phyloP scores from a whole-genome alignment of 2,113 vertebrate species.

The Daubentonia madagascariensis region DNA sequence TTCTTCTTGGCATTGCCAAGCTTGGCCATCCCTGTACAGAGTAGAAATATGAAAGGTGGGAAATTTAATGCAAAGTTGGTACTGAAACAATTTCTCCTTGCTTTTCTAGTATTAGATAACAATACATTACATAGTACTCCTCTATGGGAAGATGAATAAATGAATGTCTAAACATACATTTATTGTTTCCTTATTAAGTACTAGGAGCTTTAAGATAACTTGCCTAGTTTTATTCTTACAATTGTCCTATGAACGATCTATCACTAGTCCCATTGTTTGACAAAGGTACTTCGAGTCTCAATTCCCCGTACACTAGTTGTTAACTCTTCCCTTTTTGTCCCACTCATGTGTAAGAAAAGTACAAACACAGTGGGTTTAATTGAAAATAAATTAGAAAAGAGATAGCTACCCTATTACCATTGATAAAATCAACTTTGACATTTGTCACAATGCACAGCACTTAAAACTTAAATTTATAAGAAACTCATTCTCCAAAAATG shows the following conservation, averaged over 20 bases:
- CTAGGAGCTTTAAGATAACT: background rate
- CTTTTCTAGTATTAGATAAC: background rate
- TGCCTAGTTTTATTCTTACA: background rate
- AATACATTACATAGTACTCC: background rate
- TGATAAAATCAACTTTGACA: background rate
- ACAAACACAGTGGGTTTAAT: background rate
- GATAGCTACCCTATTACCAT: background rate
- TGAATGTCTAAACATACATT: background rate
- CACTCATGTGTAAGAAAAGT: background rate
- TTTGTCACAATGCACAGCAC: background rate
- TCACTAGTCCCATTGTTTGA: background rate
- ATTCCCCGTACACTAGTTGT: background rate
- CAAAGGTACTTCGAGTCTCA: background rate
- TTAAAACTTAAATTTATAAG: background rate
- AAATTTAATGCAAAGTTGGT: background rate
- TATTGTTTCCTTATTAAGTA: background rate
- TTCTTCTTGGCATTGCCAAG: background rate
- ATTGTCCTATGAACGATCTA: background rate
- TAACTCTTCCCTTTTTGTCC: background rate
- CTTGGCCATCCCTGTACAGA: background rate
- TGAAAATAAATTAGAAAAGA: background rate
- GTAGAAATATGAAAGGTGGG: background rate
- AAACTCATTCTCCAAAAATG: background rate
- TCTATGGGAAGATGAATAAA: background rate
- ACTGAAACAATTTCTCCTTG: background rate